Evolutionary conservation across 2,888 invertebrate species (phyloP).

Genomic region (Platerodrilus igneus): DNA sequence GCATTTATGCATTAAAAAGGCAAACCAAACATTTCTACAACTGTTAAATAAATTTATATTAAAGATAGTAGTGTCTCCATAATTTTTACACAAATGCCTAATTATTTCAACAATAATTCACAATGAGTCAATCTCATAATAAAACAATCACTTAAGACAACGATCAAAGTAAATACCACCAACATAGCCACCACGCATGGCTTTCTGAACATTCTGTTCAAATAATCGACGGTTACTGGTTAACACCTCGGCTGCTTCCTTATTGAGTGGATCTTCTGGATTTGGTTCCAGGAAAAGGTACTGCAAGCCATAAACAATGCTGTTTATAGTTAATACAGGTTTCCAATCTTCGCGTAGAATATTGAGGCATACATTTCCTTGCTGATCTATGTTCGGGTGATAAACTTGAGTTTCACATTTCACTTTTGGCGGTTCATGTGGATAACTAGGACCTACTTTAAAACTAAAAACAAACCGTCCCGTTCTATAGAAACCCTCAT

Average conservation of each 20-base stretch:
- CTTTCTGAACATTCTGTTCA: conserved; percentile 93
- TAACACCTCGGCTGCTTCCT: conserved; percentile 96
- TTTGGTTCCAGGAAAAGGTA: conserved; percentile 98
- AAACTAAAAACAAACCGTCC: conserved; percentile 96
- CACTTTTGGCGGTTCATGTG: conserved; percentile 97
- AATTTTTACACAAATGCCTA: too few relatives aligned
- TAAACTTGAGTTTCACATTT: conserved; percentile 97
- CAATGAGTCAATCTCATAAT: too few relatives aligned
- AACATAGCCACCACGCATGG: conserved; percentile 94
- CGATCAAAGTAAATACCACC: conserved; percentile 93
- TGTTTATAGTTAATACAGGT: conserved; percentile 95
- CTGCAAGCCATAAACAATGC: conserved; percentile 95
- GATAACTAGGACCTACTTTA: conserved; percentile 96
- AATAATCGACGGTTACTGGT: conserved; percentile 91
- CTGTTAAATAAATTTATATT: too few relatives aligned
- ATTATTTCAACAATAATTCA: too few relatives aligned
- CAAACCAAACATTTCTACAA: too few relatives aligned
- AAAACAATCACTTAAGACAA: conserved; percentile 79
- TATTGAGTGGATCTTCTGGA: conserved; percentile 97
- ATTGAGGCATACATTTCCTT: conserved; percentile 96
- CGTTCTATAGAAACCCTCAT: conserved; percentile 94
- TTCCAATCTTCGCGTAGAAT: conserved; percentile 99
- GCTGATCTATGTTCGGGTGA: conserved; percentile 97
- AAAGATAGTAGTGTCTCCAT: too few relatives aligned
- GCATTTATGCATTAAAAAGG: too few relatives aligned